phyloP scores from a whole-genome alignment of 2,113 vertebrate genomes.

The Lynx canadensis region DNA sequence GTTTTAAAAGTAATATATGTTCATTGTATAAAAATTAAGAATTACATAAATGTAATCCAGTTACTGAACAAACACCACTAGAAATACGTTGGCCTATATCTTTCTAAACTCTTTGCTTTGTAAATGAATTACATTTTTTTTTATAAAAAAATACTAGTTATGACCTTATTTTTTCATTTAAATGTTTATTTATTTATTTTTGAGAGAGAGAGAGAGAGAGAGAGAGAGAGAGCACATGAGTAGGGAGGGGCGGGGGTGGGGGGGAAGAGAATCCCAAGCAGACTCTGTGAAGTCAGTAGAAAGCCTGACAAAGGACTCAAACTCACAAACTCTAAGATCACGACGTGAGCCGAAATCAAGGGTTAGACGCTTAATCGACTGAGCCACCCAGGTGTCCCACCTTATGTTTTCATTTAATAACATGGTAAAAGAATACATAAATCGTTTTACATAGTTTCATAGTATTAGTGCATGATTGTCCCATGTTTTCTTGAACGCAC shows the following conservation, averaged over 20 bases:
- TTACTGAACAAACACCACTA: neutral
- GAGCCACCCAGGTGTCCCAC: neutral
- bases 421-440: neutral
- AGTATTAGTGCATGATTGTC: neutral
- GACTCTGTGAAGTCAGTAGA: too few relatives aligned
- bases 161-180: neutral
- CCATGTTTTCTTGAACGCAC: neutral
- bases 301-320: too few relatives aligned
- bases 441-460: neutral
- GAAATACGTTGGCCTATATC: neutral
- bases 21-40: neutral
- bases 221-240: too few relatives aligned
- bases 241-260: too few relatives aligned
- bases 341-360: too few relatives aligned
- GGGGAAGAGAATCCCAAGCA: too few relatives aligned
- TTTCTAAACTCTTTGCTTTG: neutral
- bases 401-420: constrained; percentile 24
- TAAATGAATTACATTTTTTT: neutral
- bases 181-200: too few relatives aligned
- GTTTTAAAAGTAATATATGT: neutral
- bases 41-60: neutral
- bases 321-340: too few relatives aligned
- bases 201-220: too few relatives aligned
- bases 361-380: too few relatives aligned
- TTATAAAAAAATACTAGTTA: neutral